A percentile compares a stretch with the other conserved stretches of the same genome.
These are phyloP conservation scores for Melanchra persicariae DNA, from an alignment of 2,888 invertebrate genomes.

Conservation along the genomic window DNA sequence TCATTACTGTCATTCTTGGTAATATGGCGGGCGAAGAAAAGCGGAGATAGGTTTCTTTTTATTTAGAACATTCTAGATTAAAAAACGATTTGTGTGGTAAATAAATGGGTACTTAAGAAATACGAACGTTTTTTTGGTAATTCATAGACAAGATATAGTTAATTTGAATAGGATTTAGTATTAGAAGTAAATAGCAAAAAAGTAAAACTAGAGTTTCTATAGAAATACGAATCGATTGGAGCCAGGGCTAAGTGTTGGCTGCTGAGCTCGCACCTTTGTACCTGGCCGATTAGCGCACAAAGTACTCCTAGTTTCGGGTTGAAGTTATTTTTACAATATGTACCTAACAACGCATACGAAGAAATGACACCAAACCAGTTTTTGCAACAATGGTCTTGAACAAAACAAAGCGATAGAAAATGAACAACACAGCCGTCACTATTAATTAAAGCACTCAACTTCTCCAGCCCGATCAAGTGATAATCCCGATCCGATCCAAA, in stretches of 20 bases:
- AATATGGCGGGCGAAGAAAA: constrained; percentile 26
- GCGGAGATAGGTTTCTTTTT: constrained; percentile 34
- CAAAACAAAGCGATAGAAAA: neutral
- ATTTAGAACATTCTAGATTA: constrained; percentile 28
- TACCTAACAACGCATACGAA: no score
- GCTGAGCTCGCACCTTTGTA: no score
- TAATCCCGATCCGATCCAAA: constrained; percentile 31
- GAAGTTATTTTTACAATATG: no score
- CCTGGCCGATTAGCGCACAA: no score
- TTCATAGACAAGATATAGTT: no score
- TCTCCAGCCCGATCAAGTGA: constrained; percentile 30
- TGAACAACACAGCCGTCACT: constrained; percentile 1
- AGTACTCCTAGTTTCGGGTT: no score
- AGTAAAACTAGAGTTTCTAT: neutral
- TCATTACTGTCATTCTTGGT: constrained; percentile 51
- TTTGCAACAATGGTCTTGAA: neutral
- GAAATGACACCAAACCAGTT: no score
- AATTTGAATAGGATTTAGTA: no score
- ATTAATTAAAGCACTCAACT: constrained; percentile 11
- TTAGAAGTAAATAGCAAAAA: neutral
- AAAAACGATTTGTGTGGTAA: no score
- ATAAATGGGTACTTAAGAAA: no score
- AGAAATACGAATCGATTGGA: neutral
- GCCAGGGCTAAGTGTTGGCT: neutral
- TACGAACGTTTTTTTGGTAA: no score